Evolutionary conservation across 1,140 invertebrate genomes (phyloP).

Genomic region (Sogatella furcifera): DNA sequence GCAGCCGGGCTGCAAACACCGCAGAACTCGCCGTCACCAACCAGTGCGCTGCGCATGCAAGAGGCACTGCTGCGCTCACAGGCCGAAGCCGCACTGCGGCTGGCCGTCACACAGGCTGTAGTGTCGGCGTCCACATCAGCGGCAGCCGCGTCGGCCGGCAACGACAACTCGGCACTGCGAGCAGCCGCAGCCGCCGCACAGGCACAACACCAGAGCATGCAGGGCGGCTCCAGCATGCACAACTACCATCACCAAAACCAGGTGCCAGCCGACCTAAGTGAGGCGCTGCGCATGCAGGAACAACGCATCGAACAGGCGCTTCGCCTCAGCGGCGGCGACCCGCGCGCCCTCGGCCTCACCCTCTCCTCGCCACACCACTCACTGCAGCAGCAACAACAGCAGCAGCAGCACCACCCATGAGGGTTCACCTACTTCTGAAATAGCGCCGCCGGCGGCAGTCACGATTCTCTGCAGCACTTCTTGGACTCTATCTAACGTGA

Average conservation of each 20-base stretch:
- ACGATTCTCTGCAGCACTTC: conserved; percentile 13
- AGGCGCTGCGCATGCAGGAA: conserved; percentile 65
- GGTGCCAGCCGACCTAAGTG: conserved; percentile 46
- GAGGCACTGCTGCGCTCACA: conserved; percentile 66
- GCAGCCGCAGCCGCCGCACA: conserved; percentile 4
- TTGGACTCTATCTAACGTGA: conserved; percentile 14
- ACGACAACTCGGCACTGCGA: conserved; percentile 6
- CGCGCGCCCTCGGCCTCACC: conserved; percentile 49
- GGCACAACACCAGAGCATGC: conserved; percentile 3
- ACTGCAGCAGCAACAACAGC: conserved; percentile 20
- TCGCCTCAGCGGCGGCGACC: conserved; percentile 57
- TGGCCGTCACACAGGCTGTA: conserved; percentile 55
- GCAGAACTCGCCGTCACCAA: conserved; percentile 35
- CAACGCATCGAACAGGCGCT: conserved; percentile 70
- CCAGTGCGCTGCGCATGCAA: conserved; percentile 60
- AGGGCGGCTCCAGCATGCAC: conserved; percentile 1
- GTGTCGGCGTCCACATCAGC: conserved; percentile 33
- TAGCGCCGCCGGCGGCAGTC: background rate
- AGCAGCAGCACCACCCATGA: conserved; percentile 27
- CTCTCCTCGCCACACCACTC: conserved; percentile 28
- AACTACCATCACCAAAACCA: conserved; percentile 28
- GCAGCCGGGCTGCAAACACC: conserved; percentile 23
- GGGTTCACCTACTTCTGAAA: conserved; percentile 24
- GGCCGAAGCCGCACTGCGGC: conserved; percentile 65
- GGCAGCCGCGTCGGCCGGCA: conserved; percentile 32